Evolutionary conservation across 1,140 invertebrate species (phyloP).

Genomic region (Trissolcus basalis): DNA sequence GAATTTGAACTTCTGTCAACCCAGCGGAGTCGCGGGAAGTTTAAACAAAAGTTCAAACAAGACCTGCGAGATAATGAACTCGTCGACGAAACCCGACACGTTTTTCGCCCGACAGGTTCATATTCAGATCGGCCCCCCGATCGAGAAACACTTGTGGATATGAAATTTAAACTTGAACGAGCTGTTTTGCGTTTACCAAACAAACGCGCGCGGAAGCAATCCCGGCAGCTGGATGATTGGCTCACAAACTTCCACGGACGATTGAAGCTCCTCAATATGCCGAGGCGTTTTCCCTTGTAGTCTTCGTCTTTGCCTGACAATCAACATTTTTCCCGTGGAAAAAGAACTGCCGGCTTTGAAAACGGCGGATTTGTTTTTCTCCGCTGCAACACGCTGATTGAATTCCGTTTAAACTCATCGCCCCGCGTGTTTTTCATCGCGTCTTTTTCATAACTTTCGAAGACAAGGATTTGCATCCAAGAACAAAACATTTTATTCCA

Average conservation of each 20-base stretch:
- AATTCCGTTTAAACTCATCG: constrained; percentile 36
- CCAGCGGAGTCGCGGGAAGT: no score
- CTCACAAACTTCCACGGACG: constrained; percentile 44
- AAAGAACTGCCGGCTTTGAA: constrained; percentile 26
- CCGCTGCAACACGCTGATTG: constrained; percentile 27
- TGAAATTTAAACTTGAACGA: constrained; percentile 39
- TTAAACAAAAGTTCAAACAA: no score
- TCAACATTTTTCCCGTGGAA: constrained; percentile 25
- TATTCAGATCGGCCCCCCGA: constrained; percentile 3
- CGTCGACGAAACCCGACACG: constrained; percentile 15
- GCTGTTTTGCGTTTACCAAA: constrained; percentile 39
- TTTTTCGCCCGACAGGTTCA: constrained; percentile 9
- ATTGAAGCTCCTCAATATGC: constrained; percentile 49
- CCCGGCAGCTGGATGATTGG: constrained; percentile 43
- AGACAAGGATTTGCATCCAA: no score
- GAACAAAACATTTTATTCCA: no score
- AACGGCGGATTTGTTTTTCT: constrained; percentile 29
- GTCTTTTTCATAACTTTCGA: no score
- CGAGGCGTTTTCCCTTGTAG: constrained; percentile 45
- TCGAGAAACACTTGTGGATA: constrained; percentile 22
- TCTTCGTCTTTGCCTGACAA: constrained; percentile 31
- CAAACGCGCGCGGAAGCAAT: constrained; percentile 37
- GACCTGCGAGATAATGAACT: constrained; percentile 10
- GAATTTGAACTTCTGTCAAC: no score
- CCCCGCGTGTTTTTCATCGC: constrained; percentile 9